phyloP scores from a whole-genome alignment of 2,797 vertebrate genomes.

The Characodon lateralis region DNA sequence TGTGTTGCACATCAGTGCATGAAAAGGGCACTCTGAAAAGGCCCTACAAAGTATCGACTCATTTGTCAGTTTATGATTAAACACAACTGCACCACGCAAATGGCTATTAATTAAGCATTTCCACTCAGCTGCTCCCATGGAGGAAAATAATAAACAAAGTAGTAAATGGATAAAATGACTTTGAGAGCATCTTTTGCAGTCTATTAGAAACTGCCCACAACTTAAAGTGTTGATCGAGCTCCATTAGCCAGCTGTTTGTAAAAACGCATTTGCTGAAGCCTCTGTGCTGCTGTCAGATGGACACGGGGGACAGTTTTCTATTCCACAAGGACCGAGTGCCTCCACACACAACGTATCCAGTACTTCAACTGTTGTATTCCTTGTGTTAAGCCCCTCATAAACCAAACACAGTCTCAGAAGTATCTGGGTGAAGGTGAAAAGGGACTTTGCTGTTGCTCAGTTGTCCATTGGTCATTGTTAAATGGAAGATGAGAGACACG shows the following conservation, averaged over 20 bases:
- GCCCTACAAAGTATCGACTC: slow-evolving; percentile 29
- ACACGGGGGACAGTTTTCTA: slow-evolving; percentile 61
- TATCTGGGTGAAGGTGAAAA: not conserved
- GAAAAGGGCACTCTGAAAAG: slow-evolving; percentile 41
- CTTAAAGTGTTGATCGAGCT: slow-evolving; percentile 58
- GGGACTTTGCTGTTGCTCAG: not conserved
- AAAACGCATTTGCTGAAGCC: slow-evolving; percentile 61
- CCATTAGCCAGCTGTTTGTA: slow-evolving; percentile 60
- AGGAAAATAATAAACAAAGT: slow-evolving; percentile 52
- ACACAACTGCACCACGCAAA: slow-evolving; percentile 40
- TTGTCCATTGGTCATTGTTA: not conserved
- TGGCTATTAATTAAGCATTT: slow-evolving; percentile 67
- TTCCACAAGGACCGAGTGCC: slow-evolving; percentile 9
- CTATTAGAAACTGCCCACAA: slow-evolving; percentile 57
- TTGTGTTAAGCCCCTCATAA: not conserved
- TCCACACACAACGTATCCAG: no score
- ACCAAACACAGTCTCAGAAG: not conserved
- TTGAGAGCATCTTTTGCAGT: slow-evolving; percentile 39
- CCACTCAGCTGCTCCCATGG: slow-evolving; percentile 46
- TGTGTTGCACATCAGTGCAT: slow-evolving; percentile 10
- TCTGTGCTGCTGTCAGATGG: slow-evolving; percentile 58
- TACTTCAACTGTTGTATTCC: no score
- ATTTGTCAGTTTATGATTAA: slow-evolving; percentile 44
- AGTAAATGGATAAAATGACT: slow-evolving; percentile 64
- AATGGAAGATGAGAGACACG: not conserved